Conservation (phyloP, 2,113 vertebrate species). For the Holacanthus passer region DNA sequence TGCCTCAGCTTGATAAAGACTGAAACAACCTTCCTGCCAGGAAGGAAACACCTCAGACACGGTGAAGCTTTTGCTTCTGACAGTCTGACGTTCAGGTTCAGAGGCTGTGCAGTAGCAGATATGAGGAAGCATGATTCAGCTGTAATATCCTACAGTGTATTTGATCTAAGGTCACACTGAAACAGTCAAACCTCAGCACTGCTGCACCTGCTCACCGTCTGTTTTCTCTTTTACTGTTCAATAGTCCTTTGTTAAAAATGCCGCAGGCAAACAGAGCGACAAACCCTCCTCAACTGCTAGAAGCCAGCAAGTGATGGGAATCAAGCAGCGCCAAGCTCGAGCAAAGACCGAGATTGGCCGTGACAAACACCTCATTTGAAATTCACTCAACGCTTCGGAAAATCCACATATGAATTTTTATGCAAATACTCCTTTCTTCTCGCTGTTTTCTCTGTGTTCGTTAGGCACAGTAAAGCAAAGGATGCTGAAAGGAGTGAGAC, state of each 20-base stretch:
- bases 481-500: slow-evolving; percentile 50
- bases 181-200: slow-evolving; percentile 5
- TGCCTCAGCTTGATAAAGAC: not conserved
- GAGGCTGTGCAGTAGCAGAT: not conserved
- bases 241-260: slow-evolving; percentile 12
- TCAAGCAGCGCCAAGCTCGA: slow-evolving; percentile 14
- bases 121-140: not conserved
- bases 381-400: slow-evolving; percentile 32
- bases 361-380: slow-evolving; percentile 35
- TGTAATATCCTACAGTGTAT: not conserved
- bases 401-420: slow-evolving; percentile 46
- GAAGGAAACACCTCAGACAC: not conserved
- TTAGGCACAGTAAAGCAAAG: slow-evolving; percentile 46
- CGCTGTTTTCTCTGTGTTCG: slow-evolving; percentile 4
- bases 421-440: slow-evolving; percentile 38
- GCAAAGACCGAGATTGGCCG: slow-evolving; percentile 22
- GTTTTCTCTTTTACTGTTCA: not conserved
- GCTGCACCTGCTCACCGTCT: not conserved
- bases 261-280: slow-evolving; percentile 18
- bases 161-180: not conserved
- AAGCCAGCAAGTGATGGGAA: slow-evolving; percentile 34
- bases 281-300: slow-evolving; percentile 16
- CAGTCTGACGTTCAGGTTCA: not conserved
- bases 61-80: no score
- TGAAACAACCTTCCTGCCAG: not conserved